phyloP scores from a whole-genome alignment of 2,888 invertebrate genomes.

The Hemistola chrysoprasaria region DNA sequence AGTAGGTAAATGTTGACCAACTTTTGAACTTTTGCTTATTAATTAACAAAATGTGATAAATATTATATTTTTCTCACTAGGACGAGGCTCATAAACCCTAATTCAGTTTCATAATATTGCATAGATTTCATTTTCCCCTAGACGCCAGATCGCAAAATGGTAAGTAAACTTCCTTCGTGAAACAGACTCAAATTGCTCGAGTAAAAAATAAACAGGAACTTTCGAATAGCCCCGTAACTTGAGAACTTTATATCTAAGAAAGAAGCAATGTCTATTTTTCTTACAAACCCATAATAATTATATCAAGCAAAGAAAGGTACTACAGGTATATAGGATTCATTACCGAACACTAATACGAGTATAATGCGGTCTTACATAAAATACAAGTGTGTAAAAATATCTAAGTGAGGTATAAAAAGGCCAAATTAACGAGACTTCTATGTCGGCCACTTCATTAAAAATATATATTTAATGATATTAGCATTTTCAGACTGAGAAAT shows the following conservation, averaged over 20 bases:
- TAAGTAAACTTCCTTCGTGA: constrained; percentile 60
- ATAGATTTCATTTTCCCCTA: constrained; percentile 36
- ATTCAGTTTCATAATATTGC: constrained; percentile 1
- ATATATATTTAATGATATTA: constrained; percentile 6
- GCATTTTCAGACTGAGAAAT: not conserved
- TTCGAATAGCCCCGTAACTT: constrained; percentile 34
- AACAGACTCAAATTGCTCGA: constrained; percentile 48
- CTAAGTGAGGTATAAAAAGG: no score
- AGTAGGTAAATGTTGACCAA: no score
- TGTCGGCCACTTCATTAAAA: constrained; percentile 7
- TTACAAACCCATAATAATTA: no score
- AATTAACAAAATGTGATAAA: no score
- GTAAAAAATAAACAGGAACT: constrained; percentile 62
- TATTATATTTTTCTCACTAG: not conserved
- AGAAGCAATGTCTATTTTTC: no score
- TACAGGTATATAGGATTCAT: no score
- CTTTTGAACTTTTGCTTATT: no score
- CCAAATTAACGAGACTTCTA: constrained; percentile 1
- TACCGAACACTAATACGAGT: no score
- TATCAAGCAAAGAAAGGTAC: no score
- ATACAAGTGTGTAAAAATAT: no score
- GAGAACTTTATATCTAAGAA: constrained; percentile 7
- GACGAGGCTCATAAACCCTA: constrained; percentile 2
- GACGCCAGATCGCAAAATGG: constrained; percentile 45
- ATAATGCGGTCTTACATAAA: no score